Base-by-base conservation (phyloP, 64 coral and sea anemone species). In the Montipora efflorescens region DNA sequence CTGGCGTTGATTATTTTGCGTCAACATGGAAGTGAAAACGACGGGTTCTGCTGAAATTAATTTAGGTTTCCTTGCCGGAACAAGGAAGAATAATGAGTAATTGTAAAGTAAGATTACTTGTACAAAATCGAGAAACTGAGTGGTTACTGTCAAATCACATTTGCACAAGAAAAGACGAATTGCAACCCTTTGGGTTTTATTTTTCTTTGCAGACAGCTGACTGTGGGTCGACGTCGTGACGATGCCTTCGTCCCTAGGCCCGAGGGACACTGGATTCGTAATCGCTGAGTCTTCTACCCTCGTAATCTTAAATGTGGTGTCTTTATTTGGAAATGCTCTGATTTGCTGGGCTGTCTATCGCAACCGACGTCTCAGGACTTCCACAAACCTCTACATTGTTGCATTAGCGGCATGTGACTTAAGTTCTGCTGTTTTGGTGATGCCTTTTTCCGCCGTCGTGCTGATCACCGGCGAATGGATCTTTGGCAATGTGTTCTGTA, bases 361-460 rank as follows among this genome's bases (percentile, higher is more conserved):
- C 43, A 86, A 71, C 64, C 16, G 9, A 3, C 46, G 47, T 8
- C 82, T 86, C 8, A 19, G 82, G 13, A 86, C 82, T 4, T 50
- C 66, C 9, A 86, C 82, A 8, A 86, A 86, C 66, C 82, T 86
- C 20, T 86, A 71, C 64, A 86, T 86, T 7, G 46, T 86, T 7
- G 82, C 82, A 10, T 67, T 95, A 44, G 93, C 93, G 2, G 49
- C 76, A 6, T 83, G 79, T 28, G 93, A 95, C 67, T 88, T 95
- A 67, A 61, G 81, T 15, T 95, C 87, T 52, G 80, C 93, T 0
- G 15, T 90, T 69, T 78, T 95, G 85, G 93, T 90, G 13, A 95
- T 95, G 93, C 93, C 93, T 47, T 86, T 90, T 70, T 90, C 93
- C 1, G 78, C 61, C 25, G 93, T 57, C 21, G 90, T 90, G 12